Percentiles rank a stretch among this genome's conserved stretches.
Evolutionary conservation across 2,888 invertebrate species (phyloP).

Genomic region (Achlya flavicornis): DNA sequence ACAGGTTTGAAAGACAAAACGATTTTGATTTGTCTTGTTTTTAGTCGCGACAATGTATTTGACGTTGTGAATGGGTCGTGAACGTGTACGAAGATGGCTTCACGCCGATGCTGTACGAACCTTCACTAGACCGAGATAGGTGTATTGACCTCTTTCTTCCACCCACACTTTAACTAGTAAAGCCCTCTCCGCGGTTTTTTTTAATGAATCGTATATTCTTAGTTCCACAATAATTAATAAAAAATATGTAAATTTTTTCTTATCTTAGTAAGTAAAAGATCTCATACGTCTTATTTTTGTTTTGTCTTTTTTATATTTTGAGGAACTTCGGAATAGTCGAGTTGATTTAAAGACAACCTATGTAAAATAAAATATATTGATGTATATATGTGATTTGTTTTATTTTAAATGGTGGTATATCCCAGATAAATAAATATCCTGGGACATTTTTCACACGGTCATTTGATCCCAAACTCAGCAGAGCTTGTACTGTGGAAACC

Average conservation of each 20-base stretch:
- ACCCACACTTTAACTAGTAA: constrained; percentile 42
- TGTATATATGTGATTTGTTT: constrained; percentile 76
- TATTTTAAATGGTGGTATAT: constrained; percentile 35
- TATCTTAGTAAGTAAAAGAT: constrained; percentile 84
- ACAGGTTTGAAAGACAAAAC: background rate
- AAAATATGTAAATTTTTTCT: constrained; percentile 13
- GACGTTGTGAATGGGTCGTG: background rate
- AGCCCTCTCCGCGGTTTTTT: constrained; percentile 61
- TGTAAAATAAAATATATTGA: constrained; percentile 84
- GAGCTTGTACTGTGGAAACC: no score
- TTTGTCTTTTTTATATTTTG: constrained; percentile 84
- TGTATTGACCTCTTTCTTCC: constrained; percentile 21
- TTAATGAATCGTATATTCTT: constrained; percentile 74
- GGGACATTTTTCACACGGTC: no score
- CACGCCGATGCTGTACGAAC: background rate
- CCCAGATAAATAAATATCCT: no score
- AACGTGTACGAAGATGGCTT: background rate
- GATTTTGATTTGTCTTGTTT: background rate
- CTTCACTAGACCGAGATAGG: constrained; percentile 17
- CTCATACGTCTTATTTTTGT: constrained; percentile 83
- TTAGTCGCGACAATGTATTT: background rate
- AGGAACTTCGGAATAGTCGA: constrained; percentile 82
- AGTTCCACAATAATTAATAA: constrained; percentile 78
- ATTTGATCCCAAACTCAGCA: no score
- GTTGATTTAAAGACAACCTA: constrained; percentile 84